phyloP scores from a whole-genome alignment of 2,797 vertebrate species.

The Alosa sapidissima region DNA sequence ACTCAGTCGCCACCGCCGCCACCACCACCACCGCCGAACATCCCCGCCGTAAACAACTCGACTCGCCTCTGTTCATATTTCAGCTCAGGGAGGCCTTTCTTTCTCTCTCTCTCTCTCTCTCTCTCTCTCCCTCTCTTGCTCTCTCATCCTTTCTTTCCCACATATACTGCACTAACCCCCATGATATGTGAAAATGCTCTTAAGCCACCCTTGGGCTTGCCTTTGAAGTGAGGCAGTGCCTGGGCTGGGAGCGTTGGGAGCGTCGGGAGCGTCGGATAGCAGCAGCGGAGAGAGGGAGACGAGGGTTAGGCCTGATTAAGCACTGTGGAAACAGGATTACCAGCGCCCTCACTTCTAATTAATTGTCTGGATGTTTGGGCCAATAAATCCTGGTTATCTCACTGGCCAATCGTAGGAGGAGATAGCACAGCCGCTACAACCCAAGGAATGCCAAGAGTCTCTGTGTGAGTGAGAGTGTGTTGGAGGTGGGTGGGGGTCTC shows the following conservation, averaged over 20 bases:
- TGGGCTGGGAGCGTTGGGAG: slow-evolving; percentile 20
- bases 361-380: slow-evolving; percentile 69
- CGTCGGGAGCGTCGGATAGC: not conserved
- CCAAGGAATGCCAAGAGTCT: slow-evolving; percentile 62
- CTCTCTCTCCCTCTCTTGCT: slow-evolving; percentile 11
- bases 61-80: not conserved
- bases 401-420: slow-evolving; percentile 63
- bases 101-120: not conserved
- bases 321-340: slow-evolving; percentile 72
- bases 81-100: not conserved
- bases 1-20: not conserved
- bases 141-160: slow-evolving; percentile 35
- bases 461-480: not conserved
- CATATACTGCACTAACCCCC: slow-evolving; percentile 5
- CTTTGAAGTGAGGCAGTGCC: slow-evolving; percentile 62
- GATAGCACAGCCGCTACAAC: slow-evolving; percentile 61
- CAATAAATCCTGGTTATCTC: slow-evolving; percentile 76
- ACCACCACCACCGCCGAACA: not conserved
- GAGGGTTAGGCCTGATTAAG: slow-evolving; percentile 61
- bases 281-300: not conserved
- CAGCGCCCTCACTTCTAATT: slow-evolving; percentile 66
- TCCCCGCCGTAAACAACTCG: not conserved
- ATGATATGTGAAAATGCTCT: slow-evolving; percentile 49
- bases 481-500: not conserved
- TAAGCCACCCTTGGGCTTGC: slow-evolving; percentile 50